Evolutionary conservation across 2,888 invertebrate genomes (phyloP), one percentile per base, ranked within the genome.

Genomic region (Thalpophila matura): DNA sequence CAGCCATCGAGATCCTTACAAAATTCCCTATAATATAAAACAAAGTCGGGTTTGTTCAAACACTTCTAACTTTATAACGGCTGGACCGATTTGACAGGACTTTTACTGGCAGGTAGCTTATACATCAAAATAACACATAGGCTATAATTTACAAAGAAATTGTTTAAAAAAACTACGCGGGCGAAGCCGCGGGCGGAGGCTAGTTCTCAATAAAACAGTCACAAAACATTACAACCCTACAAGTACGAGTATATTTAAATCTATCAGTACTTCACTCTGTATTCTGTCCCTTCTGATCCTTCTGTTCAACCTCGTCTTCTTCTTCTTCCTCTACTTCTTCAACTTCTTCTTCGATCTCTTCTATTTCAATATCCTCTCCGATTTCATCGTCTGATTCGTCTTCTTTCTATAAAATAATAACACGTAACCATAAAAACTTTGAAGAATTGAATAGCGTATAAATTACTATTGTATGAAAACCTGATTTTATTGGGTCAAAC

Each of bases 291-390:
- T 65, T 64, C 47, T 46, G 61, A 9, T 45, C 55, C 46, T 57
- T 65, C 67, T 64, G 47, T 14, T 70, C 63, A 3, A 53, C 68
- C 12, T 55, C 42, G 12, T 67, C 69, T 26, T 58, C 71, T 50
- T 76, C 63, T 38, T 84, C 86, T 35, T 87, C 86, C 51, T 93
- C 94, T 67, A 88, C 86, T 20, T 86, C 88, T 40, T 90, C 89
- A 0, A 87, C 85, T 67, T 95, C 91, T 74, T 89, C 95, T 69
- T 90, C 93, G n/a, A 92, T 89, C 71, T 93, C 94, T 81, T 94
- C 93, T 35, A 92, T 85, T 75, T 94, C 94, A 47, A 91, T 88
- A 70, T 92, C 92, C 63, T 91, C 91, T 47, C 93, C 94, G 3
- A 92, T 85, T 73, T 86, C 89, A 20, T 94, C 94, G 24, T 95